phyloP scores from a whole-genome alignment of 2,888 invertebrate genomes.

The Cyrtodaria siliqua region DNA sequence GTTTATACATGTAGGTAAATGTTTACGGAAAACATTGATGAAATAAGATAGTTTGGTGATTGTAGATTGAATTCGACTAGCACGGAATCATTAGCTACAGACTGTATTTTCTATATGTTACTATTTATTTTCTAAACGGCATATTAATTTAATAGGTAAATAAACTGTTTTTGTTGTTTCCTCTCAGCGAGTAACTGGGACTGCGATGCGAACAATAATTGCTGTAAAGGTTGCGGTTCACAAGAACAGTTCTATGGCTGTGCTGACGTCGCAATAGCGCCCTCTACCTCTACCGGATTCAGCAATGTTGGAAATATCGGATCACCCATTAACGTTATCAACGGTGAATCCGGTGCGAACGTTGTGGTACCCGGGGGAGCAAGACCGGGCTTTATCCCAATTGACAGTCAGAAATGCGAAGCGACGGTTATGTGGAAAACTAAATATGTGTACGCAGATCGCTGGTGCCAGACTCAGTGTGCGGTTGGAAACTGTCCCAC shows the following conservation, averaged over 20 bases:
- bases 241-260: conserved; percentile 67
- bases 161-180: conserved; percentile 5
- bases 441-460: conserved; percentile 44
- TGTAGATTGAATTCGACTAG: too few species aligned
- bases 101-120: too few species aligned
- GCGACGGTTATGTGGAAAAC: conserved; percentile 41
- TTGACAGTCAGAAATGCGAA: conserved; percentile 29
- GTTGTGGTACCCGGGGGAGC: background rate
- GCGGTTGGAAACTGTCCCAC: conserved; percentile 56
- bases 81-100: too few species aligned
- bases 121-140: too few species aligned
- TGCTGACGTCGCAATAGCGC: conserved; percentile 47
- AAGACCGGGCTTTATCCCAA: conserved; percentile 25
- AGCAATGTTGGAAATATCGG: background rate
- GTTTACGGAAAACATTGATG: background rate
- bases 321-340: too few species aligned
- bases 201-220: conserved; percentile 56
- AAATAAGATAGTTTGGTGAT: too few species aligned
- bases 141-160: background rate
- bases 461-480: conserved; percentile 63
- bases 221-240: conserved; percentile 70
- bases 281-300: too few species aligned
- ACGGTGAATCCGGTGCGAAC: background rate
- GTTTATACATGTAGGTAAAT: background rate
- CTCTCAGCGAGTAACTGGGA: conserved; percentile 69